Base-by-base conservation (phyloP, 1,140 invertebrate genomes). In the Ceratitis capitata region DNA sequence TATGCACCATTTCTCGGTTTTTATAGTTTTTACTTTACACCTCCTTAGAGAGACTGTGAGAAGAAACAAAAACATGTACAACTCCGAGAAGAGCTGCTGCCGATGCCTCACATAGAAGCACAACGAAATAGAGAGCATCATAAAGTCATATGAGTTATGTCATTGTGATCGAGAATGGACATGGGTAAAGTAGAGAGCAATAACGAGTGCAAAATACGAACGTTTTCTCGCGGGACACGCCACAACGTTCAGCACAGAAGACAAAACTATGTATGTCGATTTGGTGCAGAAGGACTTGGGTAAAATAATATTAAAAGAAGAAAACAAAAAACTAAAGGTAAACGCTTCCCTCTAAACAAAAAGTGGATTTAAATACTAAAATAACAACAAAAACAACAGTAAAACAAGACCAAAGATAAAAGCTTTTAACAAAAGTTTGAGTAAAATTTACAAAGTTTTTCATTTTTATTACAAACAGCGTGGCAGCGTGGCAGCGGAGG, bases 361-460 rank as follows among this genome's bases (percentile, higher is more conserved):
- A 82, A 53, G 19, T 32, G 16, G 45, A 16, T 32, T 12, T 16
- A 51, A 82, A 51, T 51, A 19, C 45, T 0, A 53, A 1, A 82
- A 83, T 14, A 14, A 53, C 45, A 82, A 51, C 23, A 35, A 51
- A 12, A 16, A 45, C 0, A 45, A 45, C 0, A 35, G 19, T 9
- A 16, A 83, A 83, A 51, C 14, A 51, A 19, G 45, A 53, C 26
- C 82, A 61, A 16, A 87, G 85, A 87, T 86, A 89, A 89, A 89
- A 89, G 88, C 88, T 88, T 89, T 89, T 89, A 88, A 88, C 87
- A 87, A 88, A 82, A 89, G 88, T 86, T 89, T 89, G 39, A 86
- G 86, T 83, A 87, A 88, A 87, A 87, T 89, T 88, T 88, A 87
- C 85, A 87, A 85, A 85, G 85, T 85, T 85, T 85, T 83, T 26